Conservation (phyloP, 2,797 vertebrate species). For the Pachyuromys duprasi region DNA sequence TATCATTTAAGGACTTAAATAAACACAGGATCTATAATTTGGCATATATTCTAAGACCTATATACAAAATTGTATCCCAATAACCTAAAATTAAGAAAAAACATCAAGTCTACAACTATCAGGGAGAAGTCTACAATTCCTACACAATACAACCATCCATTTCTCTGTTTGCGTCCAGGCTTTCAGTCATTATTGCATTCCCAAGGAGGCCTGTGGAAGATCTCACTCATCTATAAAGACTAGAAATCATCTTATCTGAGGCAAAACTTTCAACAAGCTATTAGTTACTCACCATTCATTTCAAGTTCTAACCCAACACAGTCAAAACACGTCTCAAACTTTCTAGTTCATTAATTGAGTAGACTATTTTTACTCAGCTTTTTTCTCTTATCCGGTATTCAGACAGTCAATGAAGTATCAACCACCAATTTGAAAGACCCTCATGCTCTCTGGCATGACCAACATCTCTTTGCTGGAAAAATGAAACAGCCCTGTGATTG, state of each 20-base stretch:
- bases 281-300: background rate
- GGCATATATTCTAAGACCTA: background rate
- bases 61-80: background rate
- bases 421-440: background rate
- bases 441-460: background rate
- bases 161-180: background rate
- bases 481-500: background rate
- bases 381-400: background rate
- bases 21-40: background rate
- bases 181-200: background rate
- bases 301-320: too few species aligned
- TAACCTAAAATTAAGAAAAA: background rate
- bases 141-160: background rate
- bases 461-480: background rate
- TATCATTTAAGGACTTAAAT: background rate
- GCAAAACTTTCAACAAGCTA: background rate
- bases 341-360: background rate
- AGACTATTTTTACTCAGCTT: background rate
- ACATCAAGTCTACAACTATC: background rate
- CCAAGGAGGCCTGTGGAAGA: too few species aligned
- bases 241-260: background rate
- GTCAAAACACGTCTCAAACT: background rate
- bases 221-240: background rate
- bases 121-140: too few species aligned
- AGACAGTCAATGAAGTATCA: background rate